phyloP scores from a whole-genome alignment of 2,113 vertebrate genomes.

The Entelurus aequoreus region DNA sequence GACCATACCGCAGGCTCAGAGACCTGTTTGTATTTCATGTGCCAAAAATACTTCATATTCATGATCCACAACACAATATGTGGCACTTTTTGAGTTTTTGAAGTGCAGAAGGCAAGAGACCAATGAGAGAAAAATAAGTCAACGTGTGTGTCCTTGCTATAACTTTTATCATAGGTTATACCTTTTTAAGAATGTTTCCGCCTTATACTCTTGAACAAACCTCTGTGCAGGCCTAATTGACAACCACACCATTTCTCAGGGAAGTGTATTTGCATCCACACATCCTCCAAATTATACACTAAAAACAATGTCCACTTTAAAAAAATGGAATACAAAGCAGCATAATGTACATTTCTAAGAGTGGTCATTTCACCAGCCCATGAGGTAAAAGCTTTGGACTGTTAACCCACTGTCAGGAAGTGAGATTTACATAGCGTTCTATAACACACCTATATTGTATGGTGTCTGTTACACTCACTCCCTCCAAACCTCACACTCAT shows the following conservation, averaged over 20 bases:
- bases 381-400: too few relatives aligned
- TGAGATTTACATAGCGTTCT: too few relatives aligned
- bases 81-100: conserved; percentile 17
- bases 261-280: conserved; percentile 51
- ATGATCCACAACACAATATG: background rate
- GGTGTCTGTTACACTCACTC: too few relatives aligned
- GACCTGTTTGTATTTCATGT: background rate
- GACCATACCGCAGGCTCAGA: conserved; percentile 20
- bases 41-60: background rate
- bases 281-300: conserved; percentile 50
- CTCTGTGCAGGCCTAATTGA: conserved; percentile 61
- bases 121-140: conserved; percentile 38
- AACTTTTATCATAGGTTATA: conserved; percentile 45
- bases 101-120: conserved; percentile 18
- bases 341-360: conserved; percentile 1
- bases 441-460: too few relatives aligned
- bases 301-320: conserved; percentile 44
- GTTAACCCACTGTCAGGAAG: too few relatives aligned
- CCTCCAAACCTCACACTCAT: background rate
- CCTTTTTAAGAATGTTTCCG: conserved; percentile 63
- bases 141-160: conserved; percentile 22
- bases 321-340: conserved; percentile 16
- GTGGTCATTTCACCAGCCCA: too few relatives aligned
- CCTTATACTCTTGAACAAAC: conserved; percentile 44
- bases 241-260: conserved; percentile 56